Percentiles rank a stretch among this genome's conserved stretches.
phyloP scores from a whole-genome alignment of 2,797 vertebrate genomes.

The Babyrousa celebensis region DNA sequence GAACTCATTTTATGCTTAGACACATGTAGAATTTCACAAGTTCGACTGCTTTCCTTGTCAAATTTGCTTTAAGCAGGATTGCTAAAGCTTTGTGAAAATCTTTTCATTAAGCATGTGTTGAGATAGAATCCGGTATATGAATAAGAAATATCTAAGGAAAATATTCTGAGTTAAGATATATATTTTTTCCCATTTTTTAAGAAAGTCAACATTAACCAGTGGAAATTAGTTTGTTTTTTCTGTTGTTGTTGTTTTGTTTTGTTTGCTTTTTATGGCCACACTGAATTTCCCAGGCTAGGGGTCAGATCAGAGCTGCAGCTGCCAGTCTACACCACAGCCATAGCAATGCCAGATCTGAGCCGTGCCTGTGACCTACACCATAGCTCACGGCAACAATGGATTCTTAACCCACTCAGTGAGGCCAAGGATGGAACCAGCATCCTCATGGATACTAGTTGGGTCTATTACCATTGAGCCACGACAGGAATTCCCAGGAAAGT shows the following conservation, averaged over 20 bases:
- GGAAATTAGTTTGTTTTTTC: neutral
- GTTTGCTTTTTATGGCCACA: too few species aligned
- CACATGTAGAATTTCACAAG: constrained; percentile 33
- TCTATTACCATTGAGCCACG: too few species aligned
- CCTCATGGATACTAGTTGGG: too few species aligned
- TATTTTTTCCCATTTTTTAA: neutral
- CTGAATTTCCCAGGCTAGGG: too few species aligned
- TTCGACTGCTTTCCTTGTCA: constrained; percentile 44
- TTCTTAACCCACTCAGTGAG: too few species aligned
- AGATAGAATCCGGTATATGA: constrained; percentile 46
- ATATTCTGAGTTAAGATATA: neutral
- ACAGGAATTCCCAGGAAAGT: neutral
- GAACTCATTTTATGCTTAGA: constrained; percentile 66
- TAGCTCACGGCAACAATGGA: too few species aligned
- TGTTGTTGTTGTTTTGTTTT: too few species aligned
- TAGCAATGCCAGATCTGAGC: too few species aligned
- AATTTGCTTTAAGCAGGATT: constrained; percentile 32
- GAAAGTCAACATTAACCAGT: neutral
- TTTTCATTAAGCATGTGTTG: constrained; percentile 63
- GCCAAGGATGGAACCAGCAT: too few species aligned
- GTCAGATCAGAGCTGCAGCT: too few species aligned
- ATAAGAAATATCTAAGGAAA: constrained; percentile 26
- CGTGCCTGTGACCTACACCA: too few species aligned
- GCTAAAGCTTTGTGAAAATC: constrained; percentile 16
- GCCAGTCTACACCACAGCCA: too few species aligned